Base-by-base conservation (phyloP, 1,140 invertebrate genomes). In the Latrodectus geometricus region DNA sequence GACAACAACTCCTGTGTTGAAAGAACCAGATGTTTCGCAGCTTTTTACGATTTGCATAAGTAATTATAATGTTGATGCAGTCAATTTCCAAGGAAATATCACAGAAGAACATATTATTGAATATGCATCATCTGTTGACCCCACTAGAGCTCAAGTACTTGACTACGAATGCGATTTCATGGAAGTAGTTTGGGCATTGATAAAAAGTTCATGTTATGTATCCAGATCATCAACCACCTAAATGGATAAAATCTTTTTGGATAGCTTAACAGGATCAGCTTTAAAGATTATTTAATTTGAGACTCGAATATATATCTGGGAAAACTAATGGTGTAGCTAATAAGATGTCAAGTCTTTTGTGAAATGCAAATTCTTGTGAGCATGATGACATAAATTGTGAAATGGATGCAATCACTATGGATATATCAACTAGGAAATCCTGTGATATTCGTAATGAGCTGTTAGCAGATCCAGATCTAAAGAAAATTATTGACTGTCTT, bases 121-220 rank as follows among this genome's bases (percentile, higher is more conserved):
- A 48, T 93, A 92, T 86, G 91, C 91, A 91, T 88, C 85, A 91
- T 8, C 87, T 90, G 4, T 76, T 93, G 8, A 90, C n/a, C n/a
- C n/a, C n/a, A n/a, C n/a, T n/a, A n/a, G n/a, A n/a, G n/a, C n/a
- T n/a, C n/a, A n/a, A n/a, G n/a, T n/a, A n/a, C n/a, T n/a, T n/a
- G n/a, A n/a, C n/a, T n/a, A n/a, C n/a, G n/a, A n/a, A n/a, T n/a
- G n/a, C n/a, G n/a, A n/a, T n/a, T n/a, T n/a, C n/a, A n/a, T n/a
- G n/a, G n/a, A n/a, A n/a, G n/a, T n/a, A n/a, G n/a, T n/a, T n/a
- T n/a, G n/a, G n/a, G n/a, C n/a, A n/a, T n/a, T n/a, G n/a, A n/a
- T n/a, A n/a, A n/a, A n/a, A n/a, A n/a, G n/a, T n/a, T n/a, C n/a
- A n/a, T n/a, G n/a, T n/a, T n/a, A n/a, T n/a, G n/a, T n/a, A n/a